phyloP scores from a whole-genome alignment of 2,888 invertebrate genomes.

The Ectemnius lituratus region DNA sequence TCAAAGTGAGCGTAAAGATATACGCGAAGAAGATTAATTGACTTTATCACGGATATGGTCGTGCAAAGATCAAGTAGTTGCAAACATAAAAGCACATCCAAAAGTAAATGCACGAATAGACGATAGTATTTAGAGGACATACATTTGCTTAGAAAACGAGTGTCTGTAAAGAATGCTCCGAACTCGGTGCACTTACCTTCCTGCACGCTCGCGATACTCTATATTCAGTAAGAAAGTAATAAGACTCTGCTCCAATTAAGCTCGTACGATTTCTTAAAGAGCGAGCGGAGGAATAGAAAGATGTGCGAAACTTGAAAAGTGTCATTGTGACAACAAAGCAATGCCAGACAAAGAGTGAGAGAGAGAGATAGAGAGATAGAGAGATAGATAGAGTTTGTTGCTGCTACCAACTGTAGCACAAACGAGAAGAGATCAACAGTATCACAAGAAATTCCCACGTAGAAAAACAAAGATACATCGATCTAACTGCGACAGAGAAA shows the following conservation, averaged over 20 bases:
- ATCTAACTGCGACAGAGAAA: background rate
- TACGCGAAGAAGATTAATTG: too few relatives aligned
- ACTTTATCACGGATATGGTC: too few relatives aligned
- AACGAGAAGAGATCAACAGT: background rate
- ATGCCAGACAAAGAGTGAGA: background rate
- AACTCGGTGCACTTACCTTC: constrained; percentile 1
- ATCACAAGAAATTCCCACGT: background rate
- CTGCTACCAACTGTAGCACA: background rate
- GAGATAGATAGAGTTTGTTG: too few relatives aligned
- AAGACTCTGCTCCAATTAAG: too few relatives aligned
- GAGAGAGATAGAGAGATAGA: background rate
- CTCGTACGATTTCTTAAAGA: background rate
- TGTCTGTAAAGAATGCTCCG: background rate
- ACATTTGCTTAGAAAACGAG: background rate
- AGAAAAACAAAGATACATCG: background rate
- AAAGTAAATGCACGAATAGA: background rate
- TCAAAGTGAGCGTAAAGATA: too few relatives aligned
- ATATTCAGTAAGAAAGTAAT: too few relatives aligned
- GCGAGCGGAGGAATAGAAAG: constrained; percentile 6
- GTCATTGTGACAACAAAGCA: background rate
- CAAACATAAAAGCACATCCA: background rate
- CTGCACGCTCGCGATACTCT: background rate
- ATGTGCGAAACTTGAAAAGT: constrained; percentile 21
- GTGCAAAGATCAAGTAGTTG: background rate
- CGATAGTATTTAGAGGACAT: background rate